These are phyloP conservation scores for Lottia scabra DNA, from an alignment of 2,888 invertebrate species.

Conservation along the genomic window DNA sequence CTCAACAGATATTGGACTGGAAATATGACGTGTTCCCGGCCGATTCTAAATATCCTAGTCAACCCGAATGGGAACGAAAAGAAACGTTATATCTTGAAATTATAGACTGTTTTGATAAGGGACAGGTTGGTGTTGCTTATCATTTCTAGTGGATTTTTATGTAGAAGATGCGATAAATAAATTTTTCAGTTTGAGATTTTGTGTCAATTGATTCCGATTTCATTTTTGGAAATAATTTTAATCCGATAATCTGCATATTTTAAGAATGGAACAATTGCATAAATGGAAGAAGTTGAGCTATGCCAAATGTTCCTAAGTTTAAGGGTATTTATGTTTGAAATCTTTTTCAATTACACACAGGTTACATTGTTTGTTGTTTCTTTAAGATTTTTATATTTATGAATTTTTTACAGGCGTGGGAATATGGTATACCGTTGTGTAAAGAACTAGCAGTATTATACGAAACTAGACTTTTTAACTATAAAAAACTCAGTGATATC, in stretches of 20 bases:
- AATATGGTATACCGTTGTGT: slow-evolving; percentile 91
- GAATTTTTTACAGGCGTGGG: slow-evolving; percentile 81
- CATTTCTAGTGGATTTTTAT: no score
- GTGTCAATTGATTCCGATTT: no score
- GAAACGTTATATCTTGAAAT: slow-evolving; percentile 89
- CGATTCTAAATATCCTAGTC: slow-evolving; percentile 75
- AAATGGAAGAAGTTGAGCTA: no score
- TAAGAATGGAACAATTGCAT: no score
- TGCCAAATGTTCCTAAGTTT: no score
- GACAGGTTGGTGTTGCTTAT: slow-evolving; percentile 80
- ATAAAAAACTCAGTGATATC: slow-evolving; percentile 86
- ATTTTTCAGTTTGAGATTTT: no score
- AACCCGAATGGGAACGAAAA: slow-evolving; percentile 90
- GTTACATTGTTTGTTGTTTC: no score
- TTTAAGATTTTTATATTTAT: not conserved
- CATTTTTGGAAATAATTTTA: no score
- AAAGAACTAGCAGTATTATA: slow-evolving; percentile 90
- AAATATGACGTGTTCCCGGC: slow-evolving; percentile 67
- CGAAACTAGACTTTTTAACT: slow-evolving; percentile 88
- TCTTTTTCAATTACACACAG: no score
- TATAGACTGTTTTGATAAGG: slow-evolving; percentile 91
- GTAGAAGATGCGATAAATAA: no score
- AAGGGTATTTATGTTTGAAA: no score
- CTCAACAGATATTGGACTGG: slow-evolving; percentile 86
- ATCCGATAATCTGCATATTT: no score